Conservation (phyloP, 2,888 invertebrate genomes). For the Cartodere bifasciata region DNA sequence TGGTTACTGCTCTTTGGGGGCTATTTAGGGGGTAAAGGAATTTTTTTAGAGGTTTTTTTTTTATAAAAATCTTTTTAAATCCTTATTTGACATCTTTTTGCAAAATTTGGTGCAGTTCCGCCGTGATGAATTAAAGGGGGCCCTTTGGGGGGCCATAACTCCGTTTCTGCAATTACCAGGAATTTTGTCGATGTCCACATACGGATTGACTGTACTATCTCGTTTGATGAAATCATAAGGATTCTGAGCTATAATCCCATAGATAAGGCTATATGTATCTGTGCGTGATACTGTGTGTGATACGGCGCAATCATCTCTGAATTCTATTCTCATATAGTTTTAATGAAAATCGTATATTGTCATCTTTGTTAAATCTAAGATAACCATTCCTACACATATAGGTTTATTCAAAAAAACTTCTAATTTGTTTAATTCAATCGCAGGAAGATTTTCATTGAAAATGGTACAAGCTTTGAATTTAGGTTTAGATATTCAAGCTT, state of each 20-base stretch:
- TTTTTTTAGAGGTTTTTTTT: too few species aligned
- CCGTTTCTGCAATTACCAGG: too few species aligned
- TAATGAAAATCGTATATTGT: constrained; percentile 5
- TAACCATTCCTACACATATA: constrained; percentile 6
- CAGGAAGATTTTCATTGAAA: constrained; percentile 3
- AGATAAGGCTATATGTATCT: constrained; percentile 2
- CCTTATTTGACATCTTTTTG: too few species aligned
- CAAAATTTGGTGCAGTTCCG: too few species aligned
- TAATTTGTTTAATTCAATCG: constrained; percentile 4
- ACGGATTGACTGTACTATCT: too few species aligned
- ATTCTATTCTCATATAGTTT: background rate
- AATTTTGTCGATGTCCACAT: too few species aligned
- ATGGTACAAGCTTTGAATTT: background rate
- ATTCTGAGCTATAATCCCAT: constrained; percentile 7
- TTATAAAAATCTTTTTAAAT: too few species aligned
- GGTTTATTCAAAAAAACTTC: constrained; percentile 6
- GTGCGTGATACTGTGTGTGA: constrained; percentile 9
- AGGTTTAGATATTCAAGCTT: constrained; percentile 2
- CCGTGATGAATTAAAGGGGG: too few species aligned
- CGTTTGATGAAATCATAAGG: constrained; percentile 1
- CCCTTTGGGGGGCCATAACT: too few species aligned
- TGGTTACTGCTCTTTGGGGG: too few species aligned
- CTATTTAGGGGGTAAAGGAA: too few species aligned
- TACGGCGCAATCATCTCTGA: background rate
- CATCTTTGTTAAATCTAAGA: constrained; percentile 7